Evolutionary conservation across 2,888 invertebrate species (phyloP).

Genomic region (Abscondita cerata): DNA sequence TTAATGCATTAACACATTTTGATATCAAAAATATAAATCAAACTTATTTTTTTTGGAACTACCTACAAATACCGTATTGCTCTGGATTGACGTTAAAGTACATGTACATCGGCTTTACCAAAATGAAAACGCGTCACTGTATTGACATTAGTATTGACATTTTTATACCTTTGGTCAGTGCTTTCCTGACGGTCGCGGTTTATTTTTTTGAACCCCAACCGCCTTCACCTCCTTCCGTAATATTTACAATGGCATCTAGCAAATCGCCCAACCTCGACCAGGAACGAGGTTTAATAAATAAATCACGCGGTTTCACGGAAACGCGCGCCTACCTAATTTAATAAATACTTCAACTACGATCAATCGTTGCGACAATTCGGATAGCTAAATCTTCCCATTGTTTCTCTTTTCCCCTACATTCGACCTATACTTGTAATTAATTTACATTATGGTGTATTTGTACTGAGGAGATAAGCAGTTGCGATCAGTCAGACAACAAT

Average conservation of each 20-base stretch:
- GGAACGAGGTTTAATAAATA: conserved; percentile 50
- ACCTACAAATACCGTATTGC: conserved; percentile 61
- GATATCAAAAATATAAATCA: conserved; percentile 59
- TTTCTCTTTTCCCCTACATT: conserved; percentile 42
- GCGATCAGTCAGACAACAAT: conserved; percentile 59
- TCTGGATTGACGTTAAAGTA: conserved; percentile 61
- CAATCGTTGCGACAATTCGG: conserved; percentile 55
- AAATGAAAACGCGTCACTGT: conserved; percentile 52
- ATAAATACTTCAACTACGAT: conserved; percentile 52
- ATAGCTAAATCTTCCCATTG: conserved; percentile 42
- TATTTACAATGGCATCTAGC: conserved; percentile 41
- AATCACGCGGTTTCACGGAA: conserved; percentile 55
- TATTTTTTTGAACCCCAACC: conserved; percentile 36
- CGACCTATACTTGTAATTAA: conserved; percentile 45
- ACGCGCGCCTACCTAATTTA: conserved; percentile 53
- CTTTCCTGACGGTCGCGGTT: conserved; percentile 46
- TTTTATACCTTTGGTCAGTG: conserved; percentile 57
- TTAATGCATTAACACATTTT: conserved; percentile 59
- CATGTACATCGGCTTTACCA: conserved; percentile 48
- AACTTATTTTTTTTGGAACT: conserved; percentile 55
- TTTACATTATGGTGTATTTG: conserved; percentile 58
- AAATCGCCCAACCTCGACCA: conserved; percentile 43
- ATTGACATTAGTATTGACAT: conserved; percentile 62
- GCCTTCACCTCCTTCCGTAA: conserved; percentile 37
- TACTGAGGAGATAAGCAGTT: conserved; percentile 60